Evolutionary conservation across 2,888 invertebrate species (phyloP).

Genomic region (Schizaphis graminum): DNA sequence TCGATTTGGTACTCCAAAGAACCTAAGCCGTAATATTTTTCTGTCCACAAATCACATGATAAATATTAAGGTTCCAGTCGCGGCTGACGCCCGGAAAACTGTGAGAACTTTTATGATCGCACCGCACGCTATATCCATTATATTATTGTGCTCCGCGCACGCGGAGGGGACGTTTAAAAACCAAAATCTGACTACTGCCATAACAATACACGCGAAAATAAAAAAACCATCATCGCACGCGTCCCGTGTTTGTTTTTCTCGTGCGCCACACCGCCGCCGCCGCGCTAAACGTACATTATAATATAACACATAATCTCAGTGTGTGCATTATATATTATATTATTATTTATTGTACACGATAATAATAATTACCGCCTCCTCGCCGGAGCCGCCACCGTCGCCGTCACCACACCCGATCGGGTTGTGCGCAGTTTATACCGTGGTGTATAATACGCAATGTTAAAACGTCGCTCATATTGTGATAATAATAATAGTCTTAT

Average conservation of each 20-base stretch:
- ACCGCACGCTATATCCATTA: neutral
- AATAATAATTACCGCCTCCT: slow-evolving; percentile 18
- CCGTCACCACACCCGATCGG: neutral
- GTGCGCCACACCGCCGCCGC: neutral
- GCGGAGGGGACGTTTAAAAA: neutral
- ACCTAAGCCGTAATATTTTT: neutral
- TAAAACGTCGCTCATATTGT: neutral
- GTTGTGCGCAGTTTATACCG: slow-evolving; percentile 27
- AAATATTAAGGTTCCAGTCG: neutral
- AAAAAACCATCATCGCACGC: slow-evolving; percentile 17
- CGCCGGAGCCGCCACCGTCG: neutral
- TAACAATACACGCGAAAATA: neutral
- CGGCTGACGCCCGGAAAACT: neutral
- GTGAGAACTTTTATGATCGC: slow-evolving; percentile 4
- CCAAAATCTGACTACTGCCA: neutral
- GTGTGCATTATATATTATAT: neutral
- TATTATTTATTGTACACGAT: neutral
- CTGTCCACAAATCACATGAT: neutral
- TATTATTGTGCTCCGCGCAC: neutral
- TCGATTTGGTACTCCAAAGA: neutral
- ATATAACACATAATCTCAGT: neutral
- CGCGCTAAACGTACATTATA: neutral
- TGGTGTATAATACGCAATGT: neutral
- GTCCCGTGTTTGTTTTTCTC: slow-evolving; percentile 54
- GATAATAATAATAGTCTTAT: slow-evolving; percentile 25